Conservation (phyloP, 2,113 vertebrate species). For the Alaudala cheleensis region DNA sequence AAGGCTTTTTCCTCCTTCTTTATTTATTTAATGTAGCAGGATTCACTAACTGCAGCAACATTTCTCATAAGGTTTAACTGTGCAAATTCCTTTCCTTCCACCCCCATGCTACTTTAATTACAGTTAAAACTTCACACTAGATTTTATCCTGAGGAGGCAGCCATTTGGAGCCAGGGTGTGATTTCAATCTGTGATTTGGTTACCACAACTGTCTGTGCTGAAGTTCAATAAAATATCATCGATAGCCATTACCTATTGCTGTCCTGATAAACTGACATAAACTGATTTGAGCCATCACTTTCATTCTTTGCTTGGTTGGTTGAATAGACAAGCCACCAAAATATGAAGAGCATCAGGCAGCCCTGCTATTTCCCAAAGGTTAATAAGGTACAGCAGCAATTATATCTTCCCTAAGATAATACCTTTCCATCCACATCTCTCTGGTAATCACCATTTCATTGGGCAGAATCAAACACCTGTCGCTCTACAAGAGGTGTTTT, state of each 20-base stretch:
- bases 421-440: neutral
- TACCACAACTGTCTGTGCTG: neutral
- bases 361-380: neutral
- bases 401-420: neutral
- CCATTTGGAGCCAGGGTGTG: neutral
- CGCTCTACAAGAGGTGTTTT: neutral
- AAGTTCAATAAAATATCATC: neutral
- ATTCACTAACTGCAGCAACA: neutral
- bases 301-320: neutral
- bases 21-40: neutral
- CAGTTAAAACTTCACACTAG: neutral
- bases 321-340: neutral
- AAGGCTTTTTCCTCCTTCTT: neutral
- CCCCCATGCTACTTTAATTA: neutral
- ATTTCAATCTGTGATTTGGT: neutral
- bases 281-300: neutral
- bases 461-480: conserved; percentile 2
- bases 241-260: neutral
- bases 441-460: conserved; percentile 17
- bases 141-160: neutral
- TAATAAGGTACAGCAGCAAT: neutral
- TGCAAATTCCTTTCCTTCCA: neutral
- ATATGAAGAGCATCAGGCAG: neutral
- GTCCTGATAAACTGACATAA: neutral
- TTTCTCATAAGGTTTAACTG: neutral